These are phyloP conservation scores for Macrochelys suwanniensis DNA, from an alignment of 2,797 vertebrate genomes.

Conservation along the genomic window DNA sequence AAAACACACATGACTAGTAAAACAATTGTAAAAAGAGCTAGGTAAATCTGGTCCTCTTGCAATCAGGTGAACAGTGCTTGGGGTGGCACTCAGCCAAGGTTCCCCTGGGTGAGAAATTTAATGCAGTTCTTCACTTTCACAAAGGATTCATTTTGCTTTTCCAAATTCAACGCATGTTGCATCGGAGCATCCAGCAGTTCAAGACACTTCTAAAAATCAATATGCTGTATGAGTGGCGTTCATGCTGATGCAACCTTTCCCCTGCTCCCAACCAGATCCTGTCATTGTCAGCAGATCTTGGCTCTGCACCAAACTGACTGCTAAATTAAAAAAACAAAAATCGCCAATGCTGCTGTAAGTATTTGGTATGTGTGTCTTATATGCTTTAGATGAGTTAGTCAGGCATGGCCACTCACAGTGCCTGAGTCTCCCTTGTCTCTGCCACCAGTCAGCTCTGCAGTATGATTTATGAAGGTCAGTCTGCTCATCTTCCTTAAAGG, in stretches of 20 bases:
- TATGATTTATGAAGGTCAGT: neutral
- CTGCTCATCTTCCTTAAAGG: neutral
- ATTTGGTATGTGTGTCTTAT: neutral
- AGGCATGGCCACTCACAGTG: neutral
- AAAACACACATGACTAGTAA: neutral
- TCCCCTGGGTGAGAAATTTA: neutral
- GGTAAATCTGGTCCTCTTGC: neutral
- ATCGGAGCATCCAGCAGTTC: neutral
- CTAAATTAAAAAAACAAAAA: accelerated
- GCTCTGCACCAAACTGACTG: neutral
- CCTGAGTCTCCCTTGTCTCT: neutral
- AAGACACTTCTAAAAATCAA: neutral
- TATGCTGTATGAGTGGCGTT: neutral
- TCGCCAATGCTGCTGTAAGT: neutral
- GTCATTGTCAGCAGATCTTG: accelerated
- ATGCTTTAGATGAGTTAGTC: neutral
- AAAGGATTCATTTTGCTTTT: neutral
- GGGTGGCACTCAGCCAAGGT: neutral
- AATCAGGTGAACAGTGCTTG: neutral
- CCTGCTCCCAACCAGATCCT: neutral
- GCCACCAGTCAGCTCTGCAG: neutral
- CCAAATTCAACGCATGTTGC: neutral
- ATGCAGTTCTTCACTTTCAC: neutral
- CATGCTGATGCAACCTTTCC: neutral
- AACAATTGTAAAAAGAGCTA: neutral